Evolutionary conservation across 2,797 vertebrate species (phyloP), one percentile per base, ranked within the genome.

Genomic region (Arrhamphus sclerolepis): DNA sequence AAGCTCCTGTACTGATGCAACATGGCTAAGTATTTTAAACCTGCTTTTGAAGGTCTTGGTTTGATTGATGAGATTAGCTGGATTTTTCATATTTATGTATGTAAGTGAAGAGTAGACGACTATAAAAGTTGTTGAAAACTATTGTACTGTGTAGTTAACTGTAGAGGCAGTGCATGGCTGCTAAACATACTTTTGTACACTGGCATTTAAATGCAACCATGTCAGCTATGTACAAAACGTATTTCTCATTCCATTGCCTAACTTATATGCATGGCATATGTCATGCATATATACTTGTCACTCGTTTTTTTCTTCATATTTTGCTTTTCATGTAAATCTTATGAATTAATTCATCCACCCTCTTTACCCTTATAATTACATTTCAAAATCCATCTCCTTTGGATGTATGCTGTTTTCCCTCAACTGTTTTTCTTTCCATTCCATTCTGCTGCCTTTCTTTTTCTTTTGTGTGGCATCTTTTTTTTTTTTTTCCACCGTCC

Each of bases 1-100:
- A 53, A 38, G 28, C 41, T 57, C n/a, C 51, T 53, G 26, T 64
- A 34, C 55, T 53, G 56, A 77, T 44, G 66, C 51, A 52, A 70
- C 61, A 70, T 77, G 87, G 86, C 65, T 90, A 93, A 92, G 89
- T 91, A 92, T 91, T 69, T 55, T 59, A 52, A 58, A 69, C 41
- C 42, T 80, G 51, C 65, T 68, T 80, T 46, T 74, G 67, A 71
- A 69, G 58, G 66, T 77, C 40, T 34, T 62, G 16, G 54, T 20
- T 66, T 66, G 46, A 75, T 65, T 63, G 65, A 70, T 64, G 56
- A 71, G 48, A 48, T 61, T 26, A 59, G 47, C 40, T 71, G 70
- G 49, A 60, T 57, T 72, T 1, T 63, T 62, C 56, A 28, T 42
- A 28, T 53, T 50, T 46, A 49, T 56, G 54, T 78, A 68, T 72